phyloP scores from a whole-genome alignment of 2,888 invertebrate species.

The Odontomyia ornata region DNA sequence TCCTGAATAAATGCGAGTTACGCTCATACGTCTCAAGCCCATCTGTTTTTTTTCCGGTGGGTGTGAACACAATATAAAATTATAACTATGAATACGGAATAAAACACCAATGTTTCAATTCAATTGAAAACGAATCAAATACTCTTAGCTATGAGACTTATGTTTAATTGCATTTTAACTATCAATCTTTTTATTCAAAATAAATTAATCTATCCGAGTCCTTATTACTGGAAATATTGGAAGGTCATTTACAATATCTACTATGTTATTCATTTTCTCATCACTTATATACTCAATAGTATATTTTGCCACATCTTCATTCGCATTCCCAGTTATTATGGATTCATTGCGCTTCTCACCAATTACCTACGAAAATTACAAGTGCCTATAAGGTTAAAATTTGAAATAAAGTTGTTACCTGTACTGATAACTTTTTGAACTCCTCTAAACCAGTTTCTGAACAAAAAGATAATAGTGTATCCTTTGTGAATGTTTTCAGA shows the following conservation, averaged over 20 bases:
- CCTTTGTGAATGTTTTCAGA: slow-evolving; percentile 56
- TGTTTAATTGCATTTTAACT: no score
- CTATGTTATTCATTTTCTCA: slow-evolving; percentile 52
- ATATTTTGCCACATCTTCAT: slow-evolving; percentile 49
- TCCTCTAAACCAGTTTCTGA: slow-evolving; percentile 58
- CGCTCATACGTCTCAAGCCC: no score
- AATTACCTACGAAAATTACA: slow-evolving; percentile 34
- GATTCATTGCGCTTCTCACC: slow-evolving; percentile 36
- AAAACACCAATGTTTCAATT: no score
- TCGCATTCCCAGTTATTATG: slow-evolving; percentile 40
- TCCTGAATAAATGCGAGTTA: no score
- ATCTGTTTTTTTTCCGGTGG: no score
- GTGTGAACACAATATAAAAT: no score
- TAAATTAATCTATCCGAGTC: slow-evolving; percentile 48
- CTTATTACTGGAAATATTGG: slow-evolving; percentile 58
- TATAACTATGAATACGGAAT: no score
- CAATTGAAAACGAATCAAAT: no score
- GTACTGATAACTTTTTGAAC: slow-evolving; percentile 61
- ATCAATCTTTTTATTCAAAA: no score
- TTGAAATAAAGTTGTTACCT: slow-evolving; percentile 57
- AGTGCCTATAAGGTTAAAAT: slow-evolving; percentile 33
- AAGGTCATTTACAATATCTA: slow-evolving; percentile 58
- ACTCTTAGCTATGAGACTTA: no score
- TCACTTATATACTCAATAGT: slow-evolving; percentile 46
- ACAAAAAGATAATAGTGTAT: slow-evolving; percentile 59